Base-by-base conservation (phyloP, 2,888 invertebrate species). In the Strigamia transsilvanica region DNA sequence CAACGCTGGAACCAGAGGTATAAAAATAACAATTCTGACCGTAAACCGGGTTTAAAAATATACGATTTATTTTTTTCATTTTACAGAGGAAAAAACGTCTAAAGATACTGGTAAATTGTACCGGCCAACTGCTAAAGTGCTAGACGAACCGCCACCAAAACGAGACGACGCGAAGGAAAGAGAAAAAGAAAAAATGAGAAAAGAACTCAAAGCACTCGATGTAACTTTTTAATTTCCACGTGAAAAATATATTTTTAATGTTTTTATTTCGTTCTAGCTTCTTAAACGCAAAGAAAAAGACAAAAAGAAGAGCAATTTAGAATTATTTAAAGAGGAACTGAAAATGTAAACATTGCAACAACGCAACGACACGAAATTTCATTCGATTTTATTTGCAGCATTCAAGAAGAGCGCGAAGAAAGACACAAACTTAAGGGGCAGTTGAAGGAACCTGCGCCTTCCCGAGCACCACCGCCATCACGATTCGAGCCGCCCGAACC, bases 301-400 rank as follows among this genome's bases (percentile, higher is more conserved):
- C 85, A 98, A 97, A 87, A 96, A 96, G 88, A 98, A 98, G 87
- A 98, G 97, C 87, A 99, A 99, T 88, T 90, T 99, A 84, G 99
- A 99, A 88, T 90, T 96, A 18, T 99, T 99, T 87, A 99, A 99
- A 88, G 99, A 99, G 88, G 99, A 99, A 89, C 88, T 99, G 73
- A 93, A 97, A 90, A 93, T 94, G 96, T 96, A 88, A 91, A 92
- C 88, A n/a, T 51, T 12, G 7, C 2, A 18, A 27, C 21, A 66
- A 66, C 1, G 1, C 1, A 23, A 18, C 21, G 23, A 61, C 1
- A 23, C 21, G 10, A n/a, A 61, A 9, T 23, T 61, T 23, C 0
- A 61, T 61, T 9, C 18, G 0, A 38, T 9, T 15, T 23, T 42
- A 10, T 38, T 56, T 86, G 85, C 85, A 98, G 97, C 89, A 97